phyloP scores from a whole-genome alignment of 2,888 invertebrate species.

The Philhelius pedissequus region DNA sequence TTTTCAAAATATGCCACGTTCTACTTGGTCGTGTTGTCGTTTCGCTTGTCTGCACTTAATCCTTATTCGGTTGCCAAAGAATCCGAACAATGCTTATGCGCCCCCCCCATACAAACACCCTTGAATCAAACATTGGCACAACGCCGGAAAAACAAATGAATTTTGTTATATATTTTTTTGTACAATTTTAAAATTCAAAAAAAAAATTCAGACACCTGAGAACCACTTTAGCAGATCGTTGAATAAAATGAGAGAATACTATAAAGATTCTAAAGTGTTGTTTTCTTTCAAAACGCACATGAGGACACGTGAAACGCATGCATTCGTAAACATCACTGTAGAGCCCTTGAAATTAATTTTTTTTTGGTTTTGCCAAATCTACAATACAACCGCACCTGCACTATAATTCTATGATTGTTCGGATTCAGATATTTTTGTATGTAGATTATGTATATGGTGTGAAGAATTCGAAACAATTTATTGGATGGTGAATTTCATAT shows the following conservation, averaged over 20 bases:
- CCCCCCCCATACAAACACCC: neutral
- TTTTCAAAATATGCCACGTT: neutral
- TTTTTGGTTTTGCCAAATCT: neutral
- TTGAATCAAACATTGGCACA: conserved; percentile 9
- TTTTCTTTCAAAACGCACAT: conserved; percentile 2
- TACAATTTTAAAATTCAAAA: neutral
- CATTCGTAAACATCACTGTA: neutral
- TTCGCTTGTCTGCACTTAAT: conserved; percentile 29
- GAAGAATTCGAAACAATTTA: neutral
- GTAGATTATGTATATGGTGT: neutral
- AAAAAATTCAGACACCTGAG: neutral
- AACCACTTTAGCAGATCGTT: neutral
- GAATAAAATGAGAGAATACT: neutral
- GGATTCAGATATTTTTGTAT: neutral
- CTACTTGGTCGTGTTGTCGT: conserved; percentile 11
- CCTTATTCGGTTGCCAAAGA: conserved; percentile 50
- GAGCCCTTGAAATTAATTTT: neutral
- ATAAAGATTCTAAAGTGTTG: neutral
- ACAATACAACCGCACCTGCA: neutral
- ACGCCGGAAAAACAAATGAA: conserved; percentile 9
- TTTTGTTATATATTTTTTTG: neutral
- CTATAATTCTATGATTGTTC: neutral
- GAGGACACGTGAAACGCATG: conserved; percentile 4
- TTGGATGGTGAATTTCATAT: neutral
- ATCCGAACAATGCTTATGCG: conserved; percentile 39